Conservation (phyloP, 2,113 vertebrate species). For the Corythaeola cristata region DNA sequence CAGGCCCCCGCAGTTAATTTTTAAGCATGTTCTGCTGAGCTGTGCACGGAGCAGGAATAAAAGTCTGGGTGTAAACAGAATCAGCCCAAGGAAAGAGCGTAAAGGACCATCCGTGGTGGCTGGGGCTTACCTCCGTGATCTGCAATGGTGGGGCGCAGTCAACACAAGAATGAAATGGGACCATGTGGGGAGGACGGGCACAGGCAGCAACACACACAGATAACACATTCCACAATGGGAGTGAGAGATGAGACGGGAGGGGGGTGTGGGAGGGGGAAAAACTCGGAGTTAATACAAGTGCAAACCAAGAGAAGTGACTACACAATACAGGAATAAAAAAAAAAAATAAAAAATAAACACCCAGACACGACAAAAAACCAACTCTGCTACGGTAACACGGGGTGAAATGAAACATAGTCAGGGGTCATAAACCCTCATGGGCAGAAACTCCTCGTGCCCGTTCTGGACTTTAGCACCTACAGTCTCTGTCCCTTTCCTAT, state of each 20-base stretch:
- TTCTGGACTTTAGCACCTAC: background rate
- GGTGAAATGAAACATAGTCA: background rate
- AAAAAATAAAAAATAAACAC: conserved; percentile 19
- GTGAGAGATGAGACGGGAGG: conserved; percentile 77
- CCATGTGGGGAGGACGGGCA: conserved; percentile 80
- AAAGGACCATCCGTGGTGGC: background rate
- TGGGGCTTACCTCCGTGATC: conserved; percentile 82
- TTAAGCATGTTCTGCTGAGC: conserved; percentile 9
- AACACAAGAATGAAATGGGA: conserved; percentile 86
- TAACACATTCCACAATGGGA: conserved; percentile 83
- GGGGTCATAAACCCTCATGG: background rate
- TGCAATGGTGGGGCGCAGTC: conserved; percentile 82
- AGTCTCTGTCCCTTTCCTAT: background rate
- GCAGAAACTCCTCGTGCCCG: background rate
- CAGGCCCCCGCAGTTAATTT: background rate
- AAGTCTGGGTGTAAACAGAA: background rate
- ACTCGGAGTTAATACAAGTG: conserved; percentile 80
- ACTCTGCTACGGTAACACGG: background rate
- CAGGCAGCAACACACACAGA: conserved; percentile 82
- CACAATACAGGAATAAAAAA: conserved; percentile 71
- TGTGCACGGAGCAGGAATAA: background rate
- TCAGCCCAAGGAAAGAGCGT: background rate
- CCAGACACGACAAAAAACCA: conserved; percentile 69
- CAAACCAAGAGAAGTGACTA: conserved; percentile 77
- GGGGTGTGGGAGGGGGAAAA: conserved; percentile 64